A percentile compares a stretch with the other conserved stretches of the same genome.
Evolutionary conservation across 2,113 vertebrate species (phyloP).

Genomic region (Indri indri): DNA sequence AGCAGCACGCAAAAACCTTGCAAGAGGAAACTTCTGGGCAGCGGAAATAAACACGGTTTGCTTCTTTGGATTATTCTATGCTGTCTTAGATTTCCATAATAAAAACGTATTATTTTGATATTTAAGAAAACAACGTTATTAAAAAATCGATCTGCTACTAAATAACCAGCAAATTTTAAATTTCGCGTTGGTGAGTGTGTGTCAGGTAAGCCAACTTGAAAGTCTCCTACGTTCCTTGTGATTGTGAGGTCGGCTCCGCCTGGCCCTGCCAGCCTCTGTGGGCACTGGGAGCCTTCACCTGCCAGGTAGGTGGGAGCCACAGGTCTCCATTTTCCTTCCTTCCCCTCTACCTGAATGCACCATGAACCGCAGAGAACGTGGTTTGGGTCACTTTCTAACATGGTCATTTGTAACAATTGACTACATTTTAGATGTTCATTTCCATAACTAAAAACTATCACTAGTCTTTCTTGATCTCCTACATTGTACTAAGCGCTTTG

Average conservation of each 20-base stretch:
- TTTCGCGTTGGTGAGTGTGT: neutral
- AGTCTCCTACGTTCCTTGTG: neutral
- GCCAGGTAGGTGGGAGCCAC: neutral
- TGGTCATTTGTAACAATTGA: neutral
- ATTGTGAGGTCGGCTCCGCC: neutral
- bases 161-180: neutral
- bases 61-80: neutral
- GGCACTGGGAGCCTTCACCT: neutral
- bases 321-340: neutral
- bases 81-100: neutral
- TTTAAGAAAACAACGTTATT: neutral
- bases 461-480: neutral
- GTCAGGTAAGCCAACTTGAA: neutral
- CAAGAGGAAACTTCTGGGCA: neutral
- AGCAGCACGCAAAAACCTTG: neutral
- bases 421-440: constrained; percentile 5
- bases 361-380: neutral
- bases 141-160: neutral
- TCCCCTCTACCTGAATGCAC: neutral
- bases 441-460: neutral
- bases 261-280: neutral
- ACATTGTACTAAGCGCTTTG: neutral
- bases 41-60: neutral
- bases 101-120: neutral
- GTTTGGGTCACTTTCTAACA: neutral